These are phyloP conservation scores for Leucophenga maculata DNA, from an alignment of 2,888 invertebrate species.

Conservation along the genomic window DNA sequence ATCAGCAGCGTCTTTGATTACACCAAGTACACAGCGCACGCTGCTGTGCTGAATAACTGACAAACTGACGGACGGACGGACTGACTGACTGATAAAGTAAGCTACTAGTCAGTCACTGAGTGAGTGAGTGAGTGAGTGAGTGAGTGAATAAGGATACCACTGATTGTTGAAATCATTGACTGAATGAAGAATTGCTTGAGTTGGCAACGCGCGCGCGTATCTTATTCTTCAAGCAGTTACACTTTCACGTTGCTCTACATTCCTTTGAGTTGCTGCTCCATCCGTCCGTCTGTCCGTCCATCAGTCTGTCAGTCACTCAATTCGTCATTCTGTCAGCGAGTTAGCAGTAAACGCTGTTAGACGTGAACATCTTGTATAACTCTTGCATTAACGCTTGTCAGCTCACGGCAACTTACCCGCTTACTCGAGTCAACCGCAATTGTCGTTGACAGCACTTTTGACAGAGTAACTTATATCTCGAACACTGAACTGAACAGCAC, in stretches of 20 bases:
- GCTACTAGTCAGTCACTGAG: background rate
- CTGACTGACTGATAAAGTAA: no score
- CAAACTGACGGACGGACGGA: no score
- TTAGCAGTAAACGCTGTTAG: no score
- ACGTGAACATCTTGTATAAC: no score
- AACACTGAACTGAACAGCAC: no score
- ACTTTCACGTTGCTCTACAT: background rate
- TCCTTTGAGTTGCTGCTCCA: background rate
- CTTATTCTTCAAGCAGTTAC: background rate
- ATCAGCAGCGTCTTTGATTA: background rate
- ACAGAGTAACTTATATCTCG: no score
- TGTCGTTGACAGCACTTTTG: no score
- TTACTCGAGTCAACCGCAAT: no score
- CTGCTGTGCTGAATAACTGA: no score
- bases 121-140: slow-evolving; percentile 1
- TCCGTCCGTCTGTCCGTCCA: background rate
- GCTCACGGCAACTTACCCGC: no score
- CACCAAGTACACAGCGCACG: no score
- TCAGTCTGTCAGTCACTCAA: background rate
- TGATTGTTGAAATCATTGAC: background rate
- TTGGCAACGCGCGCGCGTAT: background rate
- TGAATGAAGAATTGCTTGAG: background rate
- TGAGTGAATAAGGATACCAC: background rate
- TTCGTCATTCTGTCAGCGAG: background rate
- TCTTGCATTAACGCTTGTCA: no score